Evolutionary conservation across 2,888 invertebrate species (phyloP), one percentile per base, ranked within the genome.

Genomic region (Lampropteryx suffumata): DNA sequence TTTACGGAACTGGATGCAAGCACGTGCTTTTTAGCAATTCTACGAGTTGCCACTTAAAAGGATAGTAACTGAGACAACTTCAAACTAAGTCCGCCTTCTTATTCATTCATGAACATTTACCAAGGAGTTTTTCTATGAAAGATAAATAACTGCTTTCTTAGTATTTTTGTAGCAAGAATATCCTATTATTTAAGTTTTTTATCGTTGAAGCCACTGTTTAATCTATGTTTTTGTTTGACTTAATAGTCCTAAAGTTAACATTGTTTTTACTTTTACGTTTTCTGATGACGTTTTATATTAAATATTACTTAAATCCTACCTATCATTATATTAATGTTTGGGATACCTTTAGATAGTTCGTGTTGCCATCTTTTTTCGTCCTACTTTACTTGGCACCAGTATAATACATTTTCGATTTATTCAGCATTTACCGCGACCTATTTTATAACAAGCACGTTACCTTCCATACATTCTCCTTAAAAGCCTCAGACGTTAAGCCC

Each of bases 21-120:
- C 71, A 79, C 72, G 79, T 81, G 82, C 82, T 82, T 84, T 83
- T 85, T 84, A 85, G 83, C 78, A 79, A 82, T 85, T 86, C 71
- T 64, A 68, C 69, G 64, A 64, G 53, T 70, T 60, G 47, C 60
- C 64, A 61, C 68, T 73, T 73, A 70, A 75, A 70, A 69, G 67
- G 66, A 73, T 76, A 76, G 71, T 75, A 77, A 73, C 73, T 69
- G 64, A 65, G 63, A 62, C 58, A 50, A 56, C 64, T 61, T 59
- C 56, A 57, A 69, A 69, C 71, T 67, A 71, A 68, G 67, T 50
- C 59, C 52, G 57, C 62, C 65, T 57, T 68, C 64, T 72, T 71
- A 71, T 72, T 71, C 71, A 71, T 69, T 72, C 70, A 65, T 62
- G 67, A 67, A 64, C 69, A 61, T 71, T 70, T 61, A 59, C 69